Percentiles rank a stretch among this genome's conserved stretches.
These are phyloP conservation scores for Masnerella sp. DNA, from an alignment of 2,888 invertebrate genomes.

Conservation along the genomic window DNA sequence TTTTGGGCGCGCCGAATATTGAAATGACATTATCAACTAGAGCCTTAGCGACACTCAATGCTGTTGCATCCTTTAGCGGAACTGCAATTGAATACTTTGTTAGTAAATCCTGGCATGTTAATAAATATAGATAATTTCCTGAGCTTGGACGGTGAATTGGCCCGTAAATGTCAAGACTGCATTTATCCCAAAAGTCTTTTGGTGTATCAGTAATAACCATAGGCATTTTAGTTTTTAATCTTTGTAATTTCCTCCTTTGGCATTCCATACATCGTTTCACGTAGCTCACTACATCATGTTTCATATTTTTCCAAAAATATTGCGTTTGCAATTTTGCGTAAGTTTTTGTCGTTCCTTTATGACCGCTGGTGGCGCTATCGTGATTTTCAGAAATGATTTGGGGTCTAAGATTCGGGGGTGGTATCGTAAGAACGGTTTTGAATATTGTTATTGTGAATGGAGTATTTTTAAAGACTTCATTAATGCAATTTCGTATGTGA, in stretches of 20 bases:
- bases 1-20: background rate
- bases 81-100: background rate
- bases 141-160: background rate
- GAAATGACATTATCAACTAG: background rate
- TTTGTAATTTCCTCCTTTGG: background rate
- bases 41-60: background rate
- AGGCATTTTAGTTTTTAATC: background rate
- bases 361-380: background rate
- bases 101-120: background rate
- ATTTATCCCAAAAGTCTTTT: background rate
- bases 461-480: background rate
- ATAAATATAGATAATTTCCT: background rate
- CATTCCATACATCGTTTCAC: background rate
- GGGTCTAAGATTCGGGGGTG: background rate
- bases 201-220: conserved; percentile 1
- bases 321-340: background rate
- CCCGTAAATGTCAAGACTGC: conserved; percentile 3
- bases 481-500: background rate
- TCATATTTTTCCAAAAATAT: background rate
- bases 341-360: background rate
- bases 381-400: background rate
- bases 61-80: background rate
- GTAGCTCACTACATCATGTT: background rate
- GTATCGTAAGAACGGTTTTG: background rate
- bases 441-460: background rate